Evolutionary conservation across 2,888 invertebrate genomes (phyloP).

Genomic region (Rhopalosiphum nymphaeae): DNA sequence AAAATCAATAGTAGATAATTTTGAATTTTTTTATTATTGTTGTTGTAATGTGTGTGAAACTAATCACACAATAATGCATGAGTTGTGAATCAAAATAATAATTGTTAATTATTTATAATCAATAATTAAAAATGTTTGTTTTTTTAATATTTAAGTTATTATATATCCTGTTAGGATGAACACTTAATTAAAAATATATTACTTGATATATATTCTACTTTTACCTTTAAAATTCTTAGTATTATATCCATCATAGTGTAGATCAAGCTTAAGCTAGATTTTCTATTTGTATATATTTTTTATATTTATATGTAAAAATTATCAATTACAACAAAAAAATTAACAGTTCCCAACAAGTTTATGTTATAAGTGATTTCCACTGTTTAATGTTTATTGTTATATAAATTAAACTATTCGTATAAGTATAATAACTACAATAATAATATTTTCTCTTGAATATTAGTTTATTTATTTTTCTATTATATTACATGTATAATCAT

Average conservation of each 20-base stretch:
- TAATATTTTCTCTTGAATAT: background rate
- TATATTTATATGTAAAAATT: background rate
- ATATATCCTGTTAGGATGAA: background rate
- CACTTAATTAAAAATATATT: background rate
- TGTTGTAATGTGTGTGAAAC: background rate
- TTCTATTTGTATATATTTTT: background rate
- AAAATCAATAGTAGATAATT: background rate
- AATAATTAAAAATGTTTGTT: background rate
- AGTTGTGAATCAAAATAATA: background rate
- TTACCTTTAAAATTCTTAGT: background rate
- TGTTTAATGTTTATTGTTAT: background rate
- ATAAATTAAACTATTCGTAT: background rate
- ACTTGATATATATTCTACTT: background rate
- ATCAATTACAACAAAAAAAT: background rate
- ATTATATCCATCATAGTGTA: background rate
- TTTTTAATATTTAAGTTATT: background rate
- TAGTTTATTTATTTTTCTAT: background rate
- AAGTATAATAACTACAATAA: background rate
- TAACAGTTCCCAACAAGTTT: background rate
- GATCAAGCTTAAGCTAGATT: background rate
- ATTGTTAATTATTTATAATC: background rate
- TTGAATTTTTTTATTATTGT: background rate
- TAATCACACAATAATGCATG: background rate
- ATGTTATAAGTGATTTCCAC: background rate
- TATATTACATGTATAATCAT: background rate